These are phyloP conservation scores for Ametastegia equiseti DNA, from an alignment of 2,888 invertebrate species.

Conservation along the genomic window DNA sequence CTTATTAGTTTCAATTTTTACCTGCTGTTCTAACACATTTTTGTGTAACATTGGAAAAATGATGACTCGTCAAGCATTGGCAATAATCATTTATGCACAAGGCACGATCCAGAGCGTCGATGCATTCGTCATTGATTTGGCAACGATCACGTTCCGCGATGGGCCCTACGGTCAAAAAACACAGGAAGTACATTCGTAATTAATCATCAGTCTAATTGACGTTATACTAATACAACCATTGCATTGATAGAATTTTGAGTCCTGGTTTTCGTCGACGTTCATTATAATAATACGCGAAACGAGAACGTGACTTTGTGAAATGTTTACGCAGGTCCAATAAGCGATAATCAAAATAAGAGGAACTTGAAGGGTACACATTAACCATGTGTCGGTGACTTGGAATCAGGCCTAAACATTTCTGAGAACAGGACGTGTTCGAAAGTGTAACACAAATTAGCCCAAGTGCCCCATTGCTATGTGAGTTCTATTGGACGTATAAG, in stretches of 20 bases:
- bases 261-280: background rate
- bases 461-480: background rate
- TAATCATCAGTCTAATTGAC: background rate
- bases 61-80: conserved; percentile 57
- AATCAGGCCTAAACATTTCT: background rate
- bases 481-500: background rate
- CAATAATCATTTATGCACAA: conserved; percentile 61
- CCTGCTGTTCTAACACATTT: conserved; percentile 60
- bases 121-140: conserved; percentile 63
- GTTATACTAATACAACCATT: background rate
- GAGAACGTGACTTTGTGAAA: background rate
- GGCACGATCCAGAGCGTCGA: conserved; percentile 58
- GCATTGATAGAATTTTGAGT: background rate
- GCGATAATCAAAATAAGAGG: too few species aligned
- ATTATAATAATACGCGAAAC: background rate
- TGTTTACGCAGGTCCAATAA: too few species aligned
- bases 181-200: background rate
- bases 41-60: conserved; percentile 59
- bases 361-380: background rate
- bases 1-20: background rate
- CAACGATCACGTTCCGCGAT: conserved; percentile 58
- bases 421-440: background rate
- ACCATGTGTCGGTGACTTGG: background rate
- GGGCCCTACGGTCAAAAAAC: conserved; percentile 56
- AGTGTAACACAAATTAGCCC: background rate